Base-by-base conservation (phyloP, 2,888 invertebrate genomes). In the Meliscaeva auricollis region DNA sequence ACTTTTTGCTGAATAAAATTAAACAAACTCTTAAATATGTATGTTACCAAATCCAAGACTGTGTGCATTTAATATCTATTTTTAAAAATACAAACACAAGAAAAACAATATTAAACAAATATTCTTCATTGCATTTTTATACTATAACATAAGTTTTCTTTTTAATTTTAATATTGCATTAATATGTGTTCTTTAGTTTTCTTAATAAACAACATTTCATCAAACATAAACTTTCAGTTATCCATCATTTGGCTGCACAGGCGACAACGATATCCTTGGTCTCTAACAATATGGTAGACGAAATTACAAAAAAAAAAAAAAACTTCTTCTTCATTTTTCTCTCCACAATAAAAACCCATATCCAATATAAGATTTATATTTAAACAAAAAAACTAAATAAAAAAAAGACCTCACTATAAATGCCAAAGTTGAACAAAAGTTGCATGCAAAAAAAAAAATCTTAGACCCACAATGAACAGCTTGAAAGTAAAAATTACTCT, bases 191-290 rank as follows among this genome's bases (percentile, higher is more conserved):
- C 20, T 64, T 30, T 72, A 26, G 26, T 48, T 76, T 15, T 13
- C n/a, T 50, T 30, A 52, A 2, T 60, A 38, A 26, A 35, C 5
- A 38, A 44, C 56, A n/a, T 69, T 69, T 66, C 74, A 84, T 80
- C 69, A 72, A 74, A 81, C 46, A 68, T 85, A 77, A 87, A 88
- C 85, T 89, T 89, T 89, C 91, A 91, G 91, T 90, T 89, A 88
- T 90, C 91, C 91, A 91, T 91, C 89, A 89, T 91, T 89, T 91
- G 92, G 91, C 90, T 91, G 89, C 92, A 91, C 88, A 89, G 91
- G 88, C 90, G 90, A 88, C 89, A 89, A 89, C 90, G 90, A 73
- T 91, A 90, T 90, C 92, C 92, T 87, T 91, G 91, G 91, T 91
- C 91, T 88, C 89, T 91, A 87, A 91, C 92, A 90, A 91, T 91